phyloP scores from a whole-genome alignment of 2,113 vertebrate genomes.

The Camelus dromedarius region DNA sequence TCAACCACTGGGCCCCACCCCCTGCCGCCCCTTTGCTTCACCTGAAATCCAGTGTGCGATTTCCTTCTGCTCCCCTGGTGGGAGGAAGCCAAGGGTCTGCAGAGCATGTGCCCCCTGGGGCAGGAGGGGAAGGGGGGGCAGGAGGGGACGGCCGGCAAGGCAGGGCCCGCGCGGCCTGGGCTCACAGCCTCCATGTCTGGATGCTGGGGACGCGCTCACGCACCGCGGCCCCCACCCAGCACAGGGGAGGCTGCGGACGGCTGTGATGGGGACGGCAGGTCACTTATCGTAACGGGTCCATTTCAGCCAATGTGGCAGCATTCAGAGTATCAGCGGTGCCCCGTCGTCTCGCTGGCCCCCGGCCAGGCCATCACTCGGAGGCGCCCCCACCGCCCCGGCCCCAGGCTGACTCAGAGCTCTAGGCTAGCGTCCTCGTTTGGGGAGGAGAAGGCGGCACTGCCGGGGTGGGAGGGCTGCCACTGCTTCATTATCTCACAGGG shows the following conservation, averaged over 20 bases:
- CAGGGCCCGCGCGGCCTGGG: background rate
- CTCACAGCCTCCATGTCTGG: background rate
- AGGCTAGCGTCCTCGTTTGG: background rate
- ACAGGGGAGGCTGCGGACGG: fast-evolving
- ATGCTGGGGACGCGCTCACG: fast-evolving
- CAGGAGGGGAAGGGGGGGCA: no score
- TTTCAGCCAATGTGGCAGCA: background rate
- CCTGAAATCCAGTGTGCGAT: fast-evolving
- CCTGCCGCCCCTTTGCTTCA: fast-evolving
- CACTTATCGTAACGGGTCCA: background rate
- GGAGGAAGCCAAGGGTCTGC: fast-evolving
- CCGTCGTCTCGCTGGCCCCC: background rate
- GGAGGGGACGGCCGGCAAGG: background rate
- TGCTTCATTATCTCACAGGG: background rate
- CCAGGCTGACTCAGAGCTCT: fast-evolving
- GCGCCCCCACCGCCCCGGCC: background rate
- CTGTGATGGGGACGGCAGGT: background rate
- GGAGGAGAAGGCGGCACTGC: background rate
- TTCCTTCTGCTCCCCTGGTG: no score
- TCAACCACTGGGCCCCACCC: background rate
- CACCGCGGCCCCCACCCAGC: background rate
- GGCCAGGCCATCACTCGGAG: background rate
- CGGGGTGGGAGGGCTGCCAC: no score
- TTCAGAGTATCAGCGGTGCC: fast-evolving
- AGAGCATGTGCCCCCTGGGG: fast-evolving